Conservation (phyloP, 2,113 vertebrate species). For the Xenopus laevis region DNA sequence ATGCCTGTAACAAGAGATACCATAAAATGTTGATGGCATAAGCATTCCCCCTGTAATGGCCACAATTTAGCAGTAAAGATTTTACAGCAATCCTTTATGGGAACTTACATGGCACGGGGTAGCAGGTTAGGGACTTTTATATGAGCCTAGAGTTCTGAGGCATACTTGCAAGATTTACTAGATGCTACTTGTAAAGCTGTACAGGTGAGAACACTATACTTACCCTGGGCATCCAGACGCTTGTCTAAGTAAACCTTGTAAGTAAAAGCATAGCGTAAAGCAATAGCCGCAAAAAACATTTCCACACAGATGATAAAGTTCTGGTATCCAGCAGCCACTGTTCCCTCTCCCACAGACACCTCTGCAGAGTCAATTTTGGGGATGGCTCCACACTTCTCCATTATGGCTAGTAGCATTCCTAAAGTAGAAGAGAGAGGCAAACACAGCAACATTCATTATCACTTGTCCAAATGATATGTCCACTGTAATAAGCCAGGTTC, state of each 20-base stretch:
- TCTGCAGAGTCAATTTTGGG: constrained; percentile 83
- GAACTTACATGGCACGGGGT: too few species aligned
- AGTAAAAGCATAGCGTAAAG: constrained; percentile 89
- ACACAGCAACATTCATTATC: neutral
- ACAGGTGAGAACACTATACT: constrained; percentile 17
- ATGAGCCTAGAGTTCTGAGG: too few species aligned
- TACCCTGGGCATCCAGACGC: constrained; percentile 87
- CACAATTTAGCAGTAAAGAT: too few species aligned
- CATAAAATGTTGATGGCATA: too few species aligned
- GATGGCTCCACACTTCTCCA: constrained; percentile 95
- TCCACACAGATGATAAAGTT: constrained; percentile 97
- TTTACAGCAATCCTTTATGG: too few species aligned
- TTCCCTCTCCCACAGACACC: constrained; percentile 89
- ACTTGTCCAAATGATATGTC: too few species aligned
- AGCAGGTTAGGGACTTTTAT: too few species aligned
- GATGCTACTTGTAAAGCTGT: too few species aligned
- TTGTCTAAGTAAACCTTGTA: constrained; percentile 90
- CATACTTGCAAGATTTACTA: too few species aligned
- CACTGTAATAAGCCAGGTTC: too few species aligned
- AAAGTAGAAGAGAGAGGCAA: neutral
- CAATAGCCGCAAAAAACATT: constrained; percentile 96
- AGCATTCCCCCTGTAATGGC: too few species aligned
- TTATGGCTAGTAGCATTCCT: constrained; percentile 94
- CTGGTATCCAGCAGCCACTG: constrained; percentile 93
- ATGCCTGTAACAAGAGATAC: too few species aligned